Base-by-base conservation (phyloP, 2,888 invertebrate species). In the Leptothorax acervorum region DNA sequence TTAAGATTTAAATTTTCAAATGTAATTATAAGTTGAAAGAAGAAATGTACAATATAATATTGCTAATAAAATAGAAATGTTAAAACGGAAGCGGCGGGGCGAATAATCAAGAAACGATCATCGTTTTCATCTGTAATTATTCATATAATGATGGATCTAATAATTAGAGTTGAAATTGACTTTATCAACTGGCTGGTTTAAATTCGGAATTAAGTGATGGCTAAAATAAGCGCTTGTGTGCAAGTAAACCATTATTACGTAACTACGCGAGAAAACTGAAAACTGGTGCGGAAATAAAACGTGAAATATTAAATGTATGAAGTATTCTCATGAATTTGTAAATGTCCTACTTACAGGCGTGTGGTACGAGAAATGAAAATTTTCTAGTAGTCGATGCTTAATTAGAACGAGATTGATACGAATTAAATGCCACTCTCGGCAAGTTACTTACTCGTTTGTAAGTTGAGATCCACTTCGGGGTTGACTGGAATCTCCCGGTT, bases 381-480 rank as follows among this genome's bases (percentile, higher is more conserved):
- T 90, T 90, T 82, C 83, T 79, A 84, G 85, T 84, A 81, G 75
- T 57, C 82, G 70, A 51, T 63, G 55, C 85, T 86, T 88, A 90
- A 86, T 90, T 89, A 88, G 76, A 86, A 83, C 87, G 82, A 84
- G 90, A 88, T 90, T 89, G 86, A 89, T 90, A 86, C 79, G 88
- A 87, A 89, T 90, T 87, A 89, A 85, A 89, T 85, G 86, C 83
- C 63, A 51, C 74, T 71, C 68, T 66, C 62, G 82, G 81, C 86
- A 82, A 86, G 84, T 87, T 92, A 94, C 95, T 94, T 95, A 96
- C 96, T 96, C 90, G 96, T 96, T 95, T 96, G 96, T 91, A 96
- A 96, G 88, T 96, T 95, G 88, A 95, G 95, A 93, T 96, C 96
- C 90, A 95, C 95, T 88, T 95, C 95, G 82, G 96, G 95, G 92